Evolutionary conservation across 2,113 vertebrate genomes (phyloP).

Genomic region (Ginglymostoma cirratum): DNA sequence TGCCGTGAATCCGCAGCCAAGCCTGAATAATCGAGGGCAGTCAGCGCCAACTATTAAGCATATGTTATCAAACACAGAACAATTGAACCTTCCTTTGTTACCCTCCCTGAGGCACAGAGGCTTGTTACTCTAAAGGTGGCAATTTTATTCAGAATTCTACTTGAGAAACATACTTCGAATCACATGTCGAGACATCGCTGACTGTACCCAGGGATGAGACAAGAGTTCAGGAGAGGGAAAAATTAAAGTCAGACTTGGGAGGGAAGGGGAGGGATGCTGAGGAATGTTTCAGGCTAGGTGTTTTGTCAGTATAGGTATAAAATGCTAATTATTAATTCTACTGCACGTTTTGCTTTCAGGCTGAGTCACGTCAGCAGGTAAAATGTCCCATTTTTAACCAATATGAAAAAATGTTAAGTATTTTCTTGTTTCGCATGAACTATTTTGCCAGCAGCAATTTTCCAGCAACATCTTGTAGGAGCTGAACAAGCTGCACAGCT

Average conservation of each 20-base stretch:
- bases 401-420: not conserved
- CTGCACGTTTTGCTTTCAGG: not conserved
- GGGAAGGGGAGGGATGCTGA: not conserved
- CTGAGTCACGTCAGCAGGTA: not conserved
- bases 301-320: not conserved
- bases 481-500: slow-evolving; percentile 4
- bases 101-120: not conserved
- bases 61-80: not conserved
- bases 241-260: not conserved
- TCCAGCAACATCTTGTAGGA: slow-evolving; percentile 8
- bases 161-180: not conserved
- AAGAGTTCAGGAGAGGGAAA: not conserved
- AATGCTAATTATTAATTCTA: not conserved
- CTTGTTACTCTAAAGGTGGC: not conserved
- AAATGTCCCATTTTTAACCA: slow-evolving; percentile 5
- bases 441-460: slow-evolving; percentile 27
- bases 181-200: not conserved
- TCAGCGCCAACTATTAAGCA: not conserved
- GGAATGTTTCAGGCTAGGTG: not conserved
- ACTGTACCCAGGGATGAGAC: not conserved
- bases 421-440: not conserved
- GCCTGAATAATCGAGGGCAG: not conserved
- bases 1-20: not conserved
- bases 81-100: not conserved
- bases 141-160: not conserved